phyloP scores from a whole-genome alignment of 2,113 vertebrate species.

The Alosa alosa region DNA sequence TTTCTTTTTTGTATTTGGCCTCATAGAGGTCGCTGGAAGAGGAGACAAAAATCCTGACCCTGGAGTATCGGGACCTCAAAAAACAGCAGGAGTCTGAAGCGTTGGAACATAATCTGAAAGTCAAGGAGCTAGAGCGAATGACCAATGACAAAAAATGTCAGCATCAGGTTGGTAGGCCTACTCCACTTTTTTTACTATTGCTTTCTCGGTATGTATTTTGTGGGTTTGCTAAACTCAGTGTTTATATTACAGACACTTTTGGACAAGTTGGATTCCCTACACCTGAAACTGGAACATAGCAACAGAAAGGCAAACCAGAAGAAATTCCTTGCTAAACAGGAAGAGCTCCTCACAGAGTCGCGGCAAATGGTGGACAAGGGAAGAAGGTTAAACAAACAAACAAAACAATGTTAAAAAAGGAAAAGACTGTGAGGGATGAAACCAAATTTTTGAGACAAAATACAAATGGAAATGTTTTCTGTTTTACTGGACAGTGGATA shows the following conservation, averaged over 20 bases:
- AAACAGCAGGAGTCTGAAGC: not conserved
- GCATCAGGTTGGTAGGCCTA: not conserved
- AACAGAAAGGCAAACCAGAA: conserved; percentile 10
- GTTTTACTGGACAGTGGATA: too few species aligned
- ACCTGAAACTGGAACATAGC: conserved; percentile 5
- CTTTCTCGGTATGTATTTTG: not conserved
- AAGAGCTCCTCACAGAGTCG: not conserved
- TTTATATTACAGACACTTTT: not conserved
- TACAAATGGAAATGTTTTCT: too few species aligned
- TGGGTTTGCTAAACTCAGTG: not conserved
- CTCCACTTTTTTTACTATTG: not conserved
- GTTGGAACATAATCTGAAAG: not conserved
- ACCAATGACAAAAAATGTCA: not conserved
- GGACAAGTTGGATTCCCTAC: not conserved
- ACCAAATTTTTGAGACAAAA: too few species aligned
- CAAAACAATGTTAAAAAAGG: too few species aligned
- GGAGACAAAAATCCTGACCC: not conserved
- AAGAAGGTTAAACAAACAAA: not conserved
- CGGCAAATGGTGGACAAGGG: not conserved
- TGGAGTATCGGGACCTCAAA: not conserved
- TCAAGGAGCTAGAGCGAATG: not conserved
- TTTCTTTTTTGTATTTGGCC: not conserved
- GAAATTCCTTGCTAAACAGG: conserved; percentile 9
- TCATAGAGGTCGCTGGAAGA: not conserved
- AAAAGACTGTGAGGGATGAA: too few species aligned